Percentiles rank a stretch among this genome's conserved stretches.
phyloP scores from a whole-genome alignment of 2,888 invertebrate species.

The Pyrocoelia pectoralis region DNA sequence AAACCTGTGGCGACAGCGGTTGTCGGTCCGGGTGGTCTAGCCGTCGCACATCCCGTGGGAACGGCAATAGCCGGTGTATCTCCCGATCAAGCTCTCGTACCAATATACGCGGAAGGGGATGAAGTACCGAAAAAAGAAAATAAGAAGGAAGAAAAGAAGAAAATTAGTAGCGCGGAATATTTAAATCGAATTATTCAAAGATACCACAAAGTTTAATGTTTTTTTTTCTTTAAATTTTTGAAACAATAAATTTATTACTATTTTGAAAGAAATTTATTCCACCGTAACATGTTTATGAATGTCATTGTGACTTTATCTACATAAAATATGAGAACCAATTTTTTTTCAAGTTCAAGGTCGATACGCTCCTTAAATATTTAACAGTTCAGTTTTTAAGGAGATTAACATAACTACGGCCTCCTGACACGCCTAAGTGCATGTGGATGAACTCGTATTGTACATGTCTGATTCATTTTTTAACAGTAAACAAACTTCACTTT shows the following conservation, averaged over 20 bases:
- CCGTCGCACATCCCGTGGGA: slow-evolving; percentile 74
- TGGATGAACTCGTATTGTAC: neutral
- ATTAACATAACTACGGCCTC: slow-evolving; percentile 3
- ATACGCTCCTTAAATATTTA: slow-evolving; percentile 16
- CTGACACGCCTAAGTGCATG: slow-evolving; percentile 3
- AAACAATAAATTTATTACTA: neutral
- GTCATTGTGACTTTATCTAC: slow-evolving; percentile 2
- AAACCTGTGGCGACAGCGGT: slow-evolving; percentile 77
- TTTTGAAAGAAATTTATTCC: neutral
- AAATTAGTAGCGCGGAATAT: slow-evolving; percentile 46
- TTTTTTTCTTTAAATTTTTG: too few relatives aligned
- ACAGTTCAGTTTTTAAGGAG: slow-evolving; percentile 7
- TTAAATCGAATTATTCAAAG: slow-evolving; percentile 55
- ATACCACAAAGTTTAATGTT: slow-evolving; percentile 48
- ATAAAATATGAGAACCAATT: neutral
- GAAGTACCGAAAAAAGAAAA: slow-evolving; percentile 22
- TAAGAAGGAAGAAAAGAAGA: slow-evolving; percentile 33
- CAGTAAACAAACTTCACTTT: neutral
- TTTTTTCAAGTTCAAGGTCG: slow-evolving; percentile 23
- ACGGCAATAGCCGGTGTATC: slow-evolving; percentile 79
- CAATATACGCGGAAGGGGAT: slow-evolving; percentile 42
- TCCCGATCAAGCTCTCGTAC: slow-evolving; percentile 60
- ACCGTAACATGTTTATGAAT: neutral
- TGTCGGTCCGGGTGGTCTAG: slow-evolving; percentile 73
- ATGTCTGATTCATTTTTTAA: neutral